Conservation (phyloP, 2,113 vertebrate genomes). For the Eurypyga helias region DNA sequence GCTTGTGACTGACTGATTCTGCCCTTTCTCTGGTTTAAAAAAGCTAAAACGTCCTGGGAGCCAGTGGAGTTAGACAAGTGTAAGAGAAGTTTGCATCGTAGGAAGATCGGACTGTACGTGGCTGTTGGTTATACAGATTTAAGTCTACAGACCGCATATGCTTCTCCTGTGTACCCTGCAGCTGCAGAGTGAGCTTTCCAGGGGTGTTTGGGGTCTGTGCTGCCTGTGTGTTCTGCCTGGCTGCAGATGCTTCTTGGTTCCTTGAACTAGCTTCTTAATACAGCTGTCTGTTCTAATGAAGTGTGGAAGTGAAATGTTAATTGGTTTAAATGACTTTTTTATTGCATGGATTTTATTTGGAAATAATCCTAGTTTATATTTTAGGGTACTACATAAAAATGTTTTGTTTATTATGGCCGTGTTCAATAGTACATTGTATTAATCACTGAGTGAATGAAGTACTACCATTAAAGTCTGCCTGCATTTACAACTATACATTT, state of each 20-base stretch:
- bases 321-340: background rate
- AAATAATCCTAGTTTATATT: background rate
- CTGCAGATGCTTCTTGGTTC: background rate
- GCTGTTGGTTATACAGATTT: background rate
- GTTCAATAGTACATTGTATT: background rate
- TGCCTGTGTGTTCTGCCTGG: background rate
- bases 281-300: background rate
- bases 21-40: background rate
- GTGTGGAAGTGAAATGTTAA: background rate
- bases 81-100: background rate
- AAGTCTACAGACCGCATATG: background rate
- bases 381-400: background rate
- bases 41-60: background rate
- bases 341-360: background rate
- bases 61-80: background rate
- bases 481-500: background rate
- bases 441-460: background rate
- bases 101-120: background rate
- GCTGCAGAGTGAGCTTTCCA: background rate
- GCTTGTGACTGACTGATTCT: background rate
- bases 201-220: accelerated
- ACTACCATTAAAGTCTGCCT: background rate
- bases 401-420: background rate
- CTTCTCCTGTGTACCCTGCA: background rate
- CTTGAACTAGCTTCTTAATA: background rate